These are phyloP conservation scores for Tapera naevia DNA, from an alignment of 2,797 vertebrate species.

Conservation along the genomic window DNA sequence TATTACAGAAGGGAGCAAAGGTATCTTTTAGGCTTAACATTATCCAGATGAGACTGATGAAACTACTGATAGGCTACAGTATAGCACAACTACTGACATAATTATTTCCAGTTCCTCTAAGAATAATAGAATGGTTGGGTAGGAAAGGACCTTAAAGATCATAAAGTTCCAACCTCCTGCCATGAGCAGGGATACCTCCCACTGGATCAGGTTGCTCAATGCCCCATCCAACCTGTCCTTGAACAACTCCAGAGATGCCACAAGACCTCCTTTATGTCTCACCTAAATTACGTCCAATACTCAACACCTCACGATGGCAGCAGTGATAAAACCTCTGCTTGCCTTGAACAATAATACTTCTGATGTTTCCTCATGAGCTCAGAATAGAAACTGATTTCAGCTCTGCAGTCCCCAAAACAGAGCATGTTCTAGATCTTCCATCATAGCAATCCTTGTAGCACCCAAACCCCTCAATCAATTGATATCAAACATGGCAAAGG, in stretches of 20 bases:
- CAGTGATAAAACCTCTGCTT: not conserved
- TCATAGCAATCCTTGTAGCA: not conserved
- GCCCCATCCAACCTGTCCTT: too few species aligned
- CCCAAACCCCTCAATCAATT: not conserved
- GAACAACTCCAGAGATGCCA: too few species aligned
- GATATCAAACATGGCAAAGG: not conserved
- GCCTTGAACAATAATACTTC: not conserved
- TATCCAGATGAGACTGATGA: not conserved
- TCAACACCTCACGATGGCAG: not conserved
- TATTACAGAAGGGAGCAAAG: not conserved
- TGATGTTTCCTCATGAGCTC: not conserved
- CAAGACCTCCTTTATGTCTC: not conserved
- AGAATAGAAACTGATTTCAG: not conserved
- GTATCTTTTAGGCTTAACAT: not conserved
- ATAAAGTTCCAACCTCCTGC: too few species aligned
- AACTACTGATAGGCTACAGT: not conserved
- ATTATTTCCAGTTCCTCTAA: not conserved
- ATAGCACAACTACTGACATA: not conserved
- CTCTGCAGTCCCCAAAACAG: not conserved
- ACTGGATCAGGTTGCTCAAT: too few species aligned
- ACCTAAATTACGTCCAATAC: not conserved
- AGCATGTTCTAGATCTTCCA: not conserved
- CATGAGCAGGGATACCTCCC: too few species aligned
- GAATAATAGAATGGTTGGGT: too few species aligned
- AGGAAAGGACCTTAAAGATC: too few species aligned